Percentiles rank a stretch among this genome's conserved stretches.
Conservation (phyloP, 1,140 invertebrate species). For the Caenorhabditis brenneri region DNA sequence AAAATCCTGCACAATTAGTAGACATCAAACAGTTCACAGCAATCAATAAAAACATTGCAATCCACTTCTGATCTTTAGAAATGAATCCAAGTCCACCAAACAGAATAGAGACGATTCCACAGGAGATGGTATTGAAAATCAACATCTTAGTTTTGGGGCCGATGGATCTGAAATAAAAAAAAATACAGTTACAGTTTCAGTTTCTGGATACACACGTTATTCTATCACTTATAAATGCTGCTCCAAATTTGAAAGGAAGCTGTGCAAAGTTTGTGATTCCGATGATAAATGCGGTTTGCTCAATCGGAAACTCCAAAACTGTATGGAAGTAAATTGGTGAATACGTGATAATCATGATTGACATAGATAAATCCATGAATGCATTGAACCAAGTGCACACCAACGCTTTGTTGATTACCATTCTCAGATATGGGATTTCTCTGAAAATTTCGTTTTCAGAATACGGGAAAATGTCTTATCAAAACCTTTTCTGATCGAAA, state of each 20-base stretch:
- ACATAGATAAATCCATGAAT: conserved; percentile 34
- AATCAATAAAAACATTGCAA: conserved; percentile 16
- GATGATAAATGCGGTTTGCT: conserved; percentile 28
- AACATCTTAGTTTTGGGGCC: not conserved
- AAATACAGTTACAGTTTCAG: no score
- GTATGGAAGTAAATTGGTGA: conserved; percentile 44
- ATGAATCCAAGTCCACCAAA: conserved; percentile 7
- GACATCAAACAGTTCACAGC: conserved; percentile 25
- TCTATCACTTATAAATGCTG: not conserved
- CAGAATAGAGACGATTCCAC: not conserved
- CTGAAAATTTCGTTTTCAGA: not conserved
- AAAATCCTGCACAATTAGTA: conserved; percentile 6
- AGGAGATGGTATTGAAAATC: conserved; percentile 4
- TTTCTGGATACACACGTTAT: not conserved
- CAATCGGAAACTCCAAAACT: conserved; percentile 42
- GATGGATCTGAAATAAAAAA: not conserved
- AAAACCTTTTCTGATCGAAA: not conserved
- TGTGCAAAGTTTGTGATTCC: not conserved
- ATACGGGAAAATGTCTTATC: not conserved
- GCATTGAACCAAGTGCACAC: conserved; percentile 41
- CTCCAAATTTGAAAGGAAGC: conserved; percentile 24
- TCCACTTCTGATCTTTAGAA: conserved; percentile 12
- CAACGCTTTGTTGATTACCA: not conserved
- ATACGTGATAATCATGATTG: conserved; percentile 38
- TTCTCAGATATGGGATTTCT: conserved; percentile 3